Percentiles rank a stretch among this genome's conserved stretches.
These are phyloP conservation scores for Rhyacophila brunnea DNA, from an alignment of 1,140 invertebrate species.

Conservation along the genomic window DNA sequence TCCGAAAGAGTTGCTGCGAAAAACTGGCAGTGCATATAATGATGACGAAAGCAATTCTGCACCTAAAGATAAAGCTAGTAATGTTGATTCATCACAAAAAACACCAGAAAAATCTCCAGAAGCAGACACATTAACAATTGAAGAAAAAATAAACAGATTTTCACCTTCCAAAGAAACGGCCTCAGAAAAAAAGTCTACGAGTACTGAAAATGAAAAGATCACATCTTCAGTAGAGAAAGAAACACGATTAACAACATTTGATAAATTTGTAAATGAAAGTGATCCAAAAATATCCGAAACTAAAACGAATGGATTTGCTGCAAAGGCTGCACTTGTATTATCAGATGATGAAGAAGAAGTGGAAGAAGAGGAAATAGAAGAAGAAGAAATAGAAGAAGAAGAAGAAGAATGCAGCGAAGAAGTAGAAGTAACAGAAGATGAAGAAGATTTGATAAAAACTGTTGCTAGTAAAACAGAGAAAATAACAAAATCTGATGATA, in stretches of 20 bases:
- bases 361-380: not conserved
- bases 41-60: not conserved
- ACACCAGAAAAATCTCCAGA: not conserved
- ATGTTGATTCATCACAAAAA: not conserved
- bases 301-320: not conserved
- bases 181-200: not conserved
- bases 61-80: not conserved
- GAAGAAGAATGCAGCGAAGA: not conserved
- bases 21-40: conserved; percentile 43
- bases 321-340: not conserved
- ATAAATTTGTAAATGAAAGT: no score
- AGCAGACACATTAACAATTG: not conserved
- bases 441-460: not conserved
- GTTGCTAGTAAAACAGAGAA: not conserved
- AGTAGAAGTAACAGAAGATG: not conserved
- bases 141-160: not conserved
- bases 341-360: not conserved
- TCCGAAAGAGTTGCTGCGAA: conserved; percentile 48
- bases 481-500: not conserved
- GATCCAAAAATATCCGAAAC: conserved; percentile 1
- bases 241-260: not conserved
- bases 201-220: not conserved
- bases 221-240: not conserved
- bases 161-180: not conserved
- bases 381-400: not conserved